Conservation (phyloP, 2,113 vertebrate species). For the Brevimyrus niger region DNA sequence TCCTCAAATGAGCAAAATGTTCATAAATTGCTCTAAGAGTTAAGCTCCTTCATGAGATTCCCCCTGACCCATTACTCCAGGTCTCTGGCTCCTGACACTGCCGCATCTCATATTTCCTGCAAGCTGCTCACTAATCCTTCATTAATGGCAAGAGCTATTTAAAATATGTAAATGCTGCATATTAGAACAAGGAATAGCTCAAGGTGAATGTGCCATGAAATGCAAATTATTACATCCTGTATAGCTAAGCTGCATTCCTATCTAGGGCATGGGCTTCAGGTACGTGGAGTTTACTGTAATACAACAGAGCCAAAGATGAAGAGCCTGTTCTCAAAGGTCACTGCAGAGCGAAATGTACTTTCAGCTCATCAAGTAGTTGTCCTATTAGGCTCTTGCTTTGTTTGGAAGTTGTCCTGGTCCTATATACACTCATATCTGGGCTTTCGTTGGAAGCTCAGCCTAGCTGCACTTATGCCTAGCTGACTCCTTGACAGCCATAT, state of each 20-base stretch:
- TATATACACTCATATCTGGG: background rate
- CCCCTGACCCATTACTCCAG: background rate
- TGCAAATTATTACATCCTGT: background rate
- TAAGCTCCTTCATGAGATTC: background rate
- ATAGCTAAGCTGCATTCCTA: background rate
- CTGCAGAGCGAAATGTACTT: background rate
- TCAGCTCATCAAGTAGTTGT: background rate
- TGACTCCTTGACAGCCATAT: background rate
- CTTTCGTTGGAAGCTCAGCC: no score
- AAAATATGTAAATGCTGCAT: background rate
- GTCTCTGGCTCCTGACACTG: background rate
- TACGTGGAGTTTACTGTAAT: background rate
- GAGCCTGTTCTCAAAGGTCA: background rate
- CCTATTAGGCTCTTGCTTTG: background rate
- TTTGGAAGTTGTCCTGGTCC: background rate
- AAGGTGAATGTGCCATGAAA: background rate
- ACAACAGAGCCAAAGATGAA: background rate
- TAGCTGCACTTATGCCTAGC: no score
- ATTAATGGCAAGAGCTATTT: background rate
- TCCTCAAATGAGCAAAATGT: background rate
- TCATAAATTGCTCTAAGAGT: background rate
- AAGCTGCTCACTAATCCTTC: background rate
- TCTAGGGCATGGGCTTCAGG: background rate
- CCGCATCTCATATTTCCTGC: background rate
- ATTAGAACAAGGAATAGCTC: background rate